Conservation (phyloP, 2,113 vertebrate species). For the Zosterops pallidus region DNA sequence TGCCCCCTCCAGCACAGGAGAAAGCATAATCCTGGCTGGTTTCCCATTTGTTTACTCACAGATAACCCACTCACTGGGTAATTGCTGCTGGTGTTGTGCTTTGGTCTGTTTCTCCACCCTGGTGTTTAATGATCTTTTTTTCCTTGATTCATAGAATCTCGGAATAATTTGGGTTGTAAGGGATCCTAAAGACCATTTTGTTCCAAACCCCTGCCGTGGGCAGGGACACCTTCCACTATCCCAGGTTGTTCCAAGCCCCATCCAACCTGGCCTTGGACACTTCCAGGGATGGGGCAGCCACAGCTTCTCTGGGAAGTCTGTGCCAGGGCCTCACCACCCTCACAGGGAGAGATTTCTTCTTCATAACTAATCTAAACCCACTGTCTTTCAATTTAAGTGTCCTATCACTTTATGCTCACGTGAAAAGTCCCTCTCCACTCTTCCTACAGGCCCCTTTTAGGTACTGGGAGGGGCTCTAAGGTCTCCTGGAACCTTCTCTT, state of each 20-base stretch:
- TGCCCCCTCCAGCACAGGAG: neutral
- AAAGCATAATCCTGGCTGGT: neutral
- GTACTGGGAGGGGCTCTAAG: neutral
- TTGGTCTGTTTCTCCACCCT: neutral
- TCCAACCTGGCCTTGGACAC: fast-evolving
- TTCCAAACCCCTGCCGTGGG: neutral
- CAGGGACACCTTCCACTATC: neutral
- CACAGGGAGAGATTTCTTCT: neutral
- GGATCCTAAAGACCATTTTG: neutral
- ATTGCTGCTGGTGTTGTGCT: neutral
- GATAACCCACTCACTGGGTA: neutral
- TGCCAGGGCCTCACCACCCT: neutral
- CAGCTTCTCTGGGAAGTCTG: neutral
- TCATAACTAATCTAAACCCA: neutral
- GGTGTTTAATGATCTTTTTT: neutral
- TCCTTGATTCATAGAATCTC: neutral
- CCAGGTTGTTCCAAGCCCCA: neutral
- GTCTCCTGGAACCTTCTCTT: neutral
- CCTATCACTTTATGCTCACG: neutral
- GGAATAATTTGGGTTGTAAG: neutral
- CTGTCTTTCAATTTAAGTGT: neutral
- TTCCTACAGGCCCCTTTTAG: neutral
- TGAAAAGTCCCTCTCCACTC: neutral
- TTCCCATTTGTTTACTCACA: neutral
- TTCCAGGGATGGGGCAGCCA: neutral